phyloP scores from a whole-genome alignment of 2,797 vertebrate species.

The Leuciscus waleckii region DNA sequence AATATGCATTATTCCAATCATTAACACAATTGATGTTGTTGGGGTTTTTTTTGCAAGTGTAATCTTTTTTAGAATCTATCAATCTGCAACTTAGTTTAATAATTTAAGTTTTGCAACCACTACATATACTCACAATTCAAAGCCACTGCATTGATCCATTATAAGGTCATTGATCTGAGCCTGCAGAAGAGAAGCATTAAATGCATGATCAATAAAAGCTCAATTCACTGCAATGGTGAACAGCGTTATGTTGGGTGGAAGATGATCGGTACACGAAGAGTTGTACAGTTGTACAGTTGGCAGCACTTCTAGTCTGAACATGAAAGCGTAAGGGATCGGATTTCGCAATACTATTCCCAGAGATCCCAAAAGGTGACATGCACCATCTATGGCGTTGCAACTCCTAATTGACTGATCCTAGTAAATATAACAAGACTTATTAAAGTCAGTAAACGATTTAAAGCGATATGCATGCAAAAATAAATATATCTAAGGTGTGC shows the following conservation, averaged over 20 bases:
- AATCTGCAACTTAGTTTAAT: not conserved
- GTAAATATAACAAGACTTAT: not conserved
- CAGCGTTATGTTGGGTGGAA: constrained; percentile 15
- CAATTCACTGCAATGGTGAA: constrained; percentile 4
- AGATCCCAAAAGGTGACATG: constrained; percentile 37
- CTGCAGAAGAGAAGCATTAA: constrained; percentile 71
- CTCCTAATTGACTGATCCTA: not conserved
- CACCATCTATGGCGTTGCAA: constrained; percentile 39
- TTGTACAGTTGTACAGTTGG: constrained; percentile 49
- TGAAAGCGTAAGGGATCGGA: constrained; percentile 36
- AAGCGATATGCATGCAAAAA: not conserved
- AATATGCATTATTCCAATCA: not conserved
- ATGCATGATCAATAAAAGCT: constrained; percentile 34
- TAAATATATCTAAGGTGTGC: too few relatives aligned
- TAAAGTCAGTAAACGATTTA: not conserved
- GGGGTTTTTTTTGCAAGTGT: not conserved
- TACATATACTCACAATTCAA: constrained; percentile 90
- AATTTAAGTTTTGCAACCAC: not conserved
- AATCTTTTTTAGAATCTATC: not conserved
- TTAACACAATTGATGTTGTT: not conserved
- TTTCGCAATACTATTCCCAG: constrained; percentile 51
- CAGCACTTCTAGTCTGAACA: constrained; percentile 24
- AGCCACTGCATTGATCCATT: constrained; percentile 95
- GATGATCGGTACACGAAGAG: constrained; percentile 18
- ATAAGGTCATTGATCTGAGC: constrained; percentile 89